Evolutionary conservation across 1,140 invertebrate species (phyloP), one percentile per base, ranked within the genome.

Genomic region (Musca domestica): DNA sequence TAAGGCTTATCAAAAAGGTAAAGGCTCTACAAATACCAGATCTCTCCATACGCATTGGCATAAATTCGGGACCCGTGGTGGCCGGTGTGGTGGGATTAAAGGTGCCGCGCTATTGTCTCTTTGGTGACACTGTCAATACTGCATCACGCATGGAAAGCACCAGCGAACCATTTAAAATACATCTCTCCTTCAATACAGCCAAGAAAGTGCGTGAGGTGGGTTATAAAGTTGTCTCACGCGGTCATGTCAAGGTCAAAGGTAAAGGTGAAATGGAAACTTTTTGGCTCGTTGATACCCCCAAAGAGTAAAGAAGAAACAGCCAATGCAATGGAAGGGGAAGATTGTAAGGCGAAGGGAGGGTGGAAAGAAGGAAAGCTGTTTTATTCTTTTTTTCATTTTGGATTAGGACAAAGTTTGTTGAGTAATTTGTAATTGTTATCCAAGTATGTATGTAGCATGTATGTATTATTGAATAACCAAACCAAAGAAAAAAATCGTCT

Each of bases 201-300:
- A 69, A 75, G 2, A 80, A 81, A 58, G 74, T 83, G 12, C 66
- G 71, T 3, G 58, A 83, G 68, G 84, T 84, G 46, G 78, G 80
- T 27, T 93, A 91, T 75, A 78, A 81, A 25, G 76, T 89, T 7
- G 84, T 87, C 78, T 86, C 88, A 49, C 85, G 92, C 68, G 92
- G 92, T 64, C 74, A 85, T 6, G 86, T 92, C n/a, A 83, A 83
- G 65, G 88, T 93, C 49, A 93, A 94, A 88, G 94, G 94, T 12
- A 96, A 95, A 84, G 94, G 94, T 30, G 88, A 91, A 74, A 92
- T 94, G 90, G 87, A 91, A 79, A 93, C 92, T 0, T 95, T 88
- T 78, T 96, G 93, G 93, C 74, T 95, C 22, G 84, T 85, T 22
- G 88, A 70, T 10, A 74, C 74, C 63, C 80, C 76, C 25, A 58